phyloP scores from a whole-genome alignment of 2,888 invertebrate genomes.

The Onchidella celtica region DNA sequence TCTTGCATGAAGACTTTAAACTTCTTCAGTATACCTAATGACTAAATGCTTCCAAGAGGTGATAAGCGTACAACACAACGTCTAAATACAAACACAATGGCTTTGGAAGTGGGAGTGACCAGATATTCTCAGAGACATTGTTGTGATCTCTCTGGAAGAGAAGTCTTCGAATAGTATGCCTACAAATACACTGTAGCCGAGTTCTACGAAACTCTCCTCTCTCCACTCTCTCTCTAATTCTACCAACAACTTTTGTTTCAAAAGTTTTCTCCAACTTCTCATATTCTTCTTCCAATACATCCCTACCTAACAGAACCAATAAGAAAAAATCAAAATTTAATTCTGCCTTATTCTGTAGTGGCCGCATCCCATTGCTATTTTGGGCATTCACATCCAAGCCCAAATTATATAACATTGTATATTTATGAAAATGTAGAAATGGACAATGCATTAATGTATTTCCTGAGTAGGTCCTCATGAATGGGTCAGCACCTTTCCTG shows the following conservation, averaged over 20 bases:
- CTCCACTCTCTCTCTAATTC: constrained; percentile 10
- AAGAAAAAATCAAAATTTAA: constrained; percentile 44
- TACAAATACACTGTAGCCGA: constrained; percentile 30
- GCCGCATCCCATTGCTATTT: constrained; percentile 32
- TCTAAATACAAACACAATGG: constrained; percentile 43
- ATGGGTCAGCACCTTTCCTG: constrained; percentile 32
- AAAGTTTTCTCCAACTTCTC: constrained; percentile 41
- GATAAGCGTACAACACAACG: constrained; percentile 35
- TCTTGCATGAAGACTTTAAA: too few relatives aligned
- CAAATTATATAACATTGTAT: constrained; percentile 38
- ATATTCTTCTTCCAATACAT: constrained; percentile 32
- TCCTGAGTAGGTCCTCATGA: constrained; percentile 35
- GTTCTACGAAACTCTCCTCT: constrained; percentile 25
- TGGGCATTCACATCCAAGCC: constrained; percentile 45
- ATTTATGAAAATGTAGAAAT: constrained; percentile 40
- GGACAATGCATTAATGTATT: constrained; percentile 47
- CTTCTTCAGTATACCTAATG: background rate
- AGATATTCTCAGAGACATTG: constrained; percentile 27
- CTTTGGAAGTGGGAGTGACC: constrained; percentile 39
- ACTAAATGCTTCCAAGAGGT: constrained; percentile 27
- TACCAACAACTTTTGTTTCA: constrained; percentile 2
- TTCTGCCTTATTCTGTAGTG: constrained; percentile 39
- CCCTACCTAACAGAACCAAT: constrained; percentile 39
- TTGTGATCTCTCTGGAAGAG: constrained; percentile 29
- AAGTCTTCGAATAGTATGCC: constrained; percentile 15